Percentiles rank a stretch among this genome's conserved stretches.
Evolutionary conservation across 1,140 invertebrate species (phyloP).

Genomic region (Teleopsis dalmanni): DNA sequence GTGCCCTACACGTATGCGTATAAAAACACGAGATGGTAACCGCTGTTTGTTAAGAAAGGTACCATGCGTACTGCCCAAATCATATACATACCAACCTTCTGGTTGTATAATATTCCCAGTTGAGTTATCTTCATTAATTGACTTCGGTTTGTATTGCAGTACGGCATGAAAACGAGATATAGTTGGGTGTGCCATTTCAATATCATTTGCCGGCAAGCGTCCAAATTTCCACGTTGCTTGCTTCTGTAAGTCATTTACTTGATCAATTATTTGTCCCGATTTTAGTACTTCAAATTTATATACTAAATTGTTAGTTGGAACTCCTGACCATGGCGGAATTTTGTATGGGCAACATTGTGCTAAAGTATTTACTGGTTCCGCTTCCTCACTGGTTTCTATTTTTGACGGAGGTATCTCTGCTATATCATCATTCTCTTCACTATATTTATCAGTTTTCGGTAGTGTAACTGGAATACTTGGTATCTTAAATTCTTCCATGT

Average conservation of each 20-base stretch:
- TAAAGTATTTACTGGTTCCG: slow-evolving; percentile 1
- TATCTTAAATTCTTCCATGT: slow-evolving; percentile 38
- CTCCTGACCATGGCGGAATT: slow-evolving; percentile 67
- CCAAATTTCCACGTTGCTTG: slow-evolving; percentile 77
- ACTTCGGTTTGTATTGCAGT: slow-evolving; percentile 37
- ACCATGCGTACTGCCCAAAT: slow-evolving; percentile 90
- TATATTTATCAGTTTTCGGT: slow-evolving; percentile 8
- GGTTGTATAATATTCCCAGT: slow-evolving; percentile 19
- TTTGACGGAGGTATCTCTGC: slow-evolving; percentile 9
- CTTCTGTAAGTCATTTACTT: slow-evolving; percentile 54
- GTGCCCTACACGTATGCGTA: slow-evolving; percentile 75
- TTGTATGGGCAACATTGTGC: slow-evolving; percentile 51
- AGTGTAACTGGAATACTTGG: slow-evolving; percentile 14
- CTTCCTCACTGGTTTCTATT: slow-evolving; percentile 10
- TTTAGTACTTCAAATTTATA: slow-evolving; percentile 73
- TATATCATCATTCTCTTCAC: not conserved
- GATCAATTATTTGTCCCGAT: slow-evolving; percentile 73
- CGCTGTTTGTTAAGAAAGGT: slow-evolving; percentile 85
- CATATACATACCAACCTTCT: slow-evolving; percentile 84
- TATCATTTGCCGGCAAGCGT: slow-evolving; percentile 73
- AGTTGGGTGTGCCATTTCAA: slow-evolving; percentile 82
- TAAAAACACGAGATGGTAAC: slow-evolving; percentile 68
- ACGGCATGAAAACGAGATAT: slow-evolving; percentile 57
- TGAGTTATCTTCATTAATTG: slow-evolving; percentile 15
- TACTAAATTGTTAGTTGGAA: slow-evolving; percentile 42